Percentiles rank a stretch among this genome's conserved stretches.
phyloP scores from a whole-genome alignment of 92 coral and sea anemone species.

The Bergia sp. region DNA sequence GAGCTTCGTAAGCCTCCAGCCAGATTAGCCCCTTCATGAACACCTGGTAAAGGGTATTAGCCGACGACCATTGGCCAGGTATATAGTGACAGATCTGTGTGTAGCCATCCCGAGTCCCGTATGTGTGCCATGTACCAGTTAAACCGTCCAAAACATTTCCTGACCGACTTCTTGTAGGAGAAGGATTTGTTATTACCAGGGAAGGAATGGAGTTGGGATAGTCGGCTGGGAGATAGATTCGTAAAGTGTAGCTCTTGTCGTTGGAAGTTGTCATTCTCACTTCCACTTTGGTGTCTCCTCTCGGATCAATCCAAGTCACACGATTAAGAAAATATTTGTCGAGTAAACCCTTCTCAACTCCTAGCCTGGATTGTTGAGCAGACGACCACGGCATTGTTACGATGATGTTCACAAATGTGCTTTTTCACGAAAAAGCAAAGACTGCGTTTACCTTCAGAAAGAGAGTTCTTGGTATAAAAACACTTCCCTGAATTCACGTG shows the following conservation, averaged over 20 bases:
- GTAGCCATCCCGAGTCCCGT: slow-evolving; percentile 51
- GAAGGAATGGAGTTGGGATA: slow-evolving; percentile 82
- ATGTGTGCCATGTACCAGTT: slow-evolving; percentile 37
- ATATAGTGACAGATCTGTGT: slow-evolving; percentile 50
- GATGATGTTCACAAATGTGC: not conserved
- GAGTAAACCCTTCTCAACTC: slow-evolving; percentile 60
- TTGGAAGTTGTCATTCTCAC: slow-evolving; percentile 62
- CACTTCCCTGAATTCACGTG: too few species aligned
- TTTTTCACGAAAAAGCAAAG: not conserved
- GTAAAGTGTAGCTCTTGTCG: slow-evolving; percentile 63
- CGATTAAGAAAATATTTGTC: slow-evolving; percentile 51
- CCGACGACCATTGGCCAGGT: slow-evolving; percentile 39
- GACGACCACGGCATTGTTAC: slow-evolving; percentile 72
- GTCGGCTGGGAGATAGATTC: slow-evolving; percentile 72
- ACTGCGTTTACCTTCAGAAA: not conserved
- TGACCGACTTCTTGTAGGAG: slow-evolving; percentile 49
- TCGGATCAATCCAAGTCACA: slow-evolving; percentile 77
- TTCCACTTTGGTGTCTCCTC: slow-evolving; percentile 70
- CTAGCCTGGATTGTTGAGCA: slow-evolving; percentile 63
- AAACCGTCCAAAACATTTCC: slow-evolving; percentile 5
- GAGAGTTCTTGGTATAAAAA: too few species aligned
- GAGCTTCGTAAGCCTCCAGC: slow-evolving; percentile 57
- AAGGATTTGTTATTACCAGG: slow-evolving; percentile 71
- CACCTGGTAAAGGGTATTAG: slow-evolving; percentile 46
- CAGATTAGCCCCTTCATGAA: slow-evolving; percentile 59